A percentile compares a stretch with the other conserved stretches of the same genome.
phyloP scores from a whole-genome alignment of 2,797 vertebrate genomes.

The Falco peregrinus region DNA sequence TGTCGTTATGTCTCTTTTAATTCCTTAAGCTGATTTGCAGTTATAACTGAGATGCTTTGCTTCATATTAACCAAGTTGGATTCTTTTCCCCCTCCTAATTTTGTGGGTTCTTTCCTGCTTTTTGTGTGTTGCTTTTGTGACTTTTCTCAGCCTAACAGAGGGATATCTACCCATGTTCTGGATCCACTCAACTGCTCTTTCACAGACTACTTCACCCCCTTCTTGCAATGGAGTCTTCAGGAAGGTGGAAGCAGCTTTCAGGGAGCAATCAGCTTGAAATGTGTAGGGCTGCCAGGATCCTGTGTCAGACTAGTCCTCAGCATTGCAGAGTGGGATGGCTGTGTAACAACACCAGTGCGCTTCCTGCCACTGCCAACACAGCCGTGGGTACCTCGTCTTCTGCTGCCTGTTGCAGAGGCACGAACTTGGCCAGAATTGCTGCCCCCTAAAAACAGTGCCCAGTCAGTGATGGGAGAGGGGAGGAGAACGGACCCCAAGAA shows the following conservation, averaged over 20 bases:
- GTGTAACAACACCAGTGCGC: rapidly evolving
- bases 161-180: background rate
- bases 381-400: background rate
- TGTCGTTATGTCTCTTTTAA: background rate
- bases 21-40: background rate
- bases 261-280: background rate
- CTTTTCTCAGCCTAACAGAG: background rate
- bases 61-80: background rate
- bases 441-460: background rate
- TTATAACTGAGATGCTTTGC: background rate
- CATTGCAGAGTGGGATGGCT: background rate
- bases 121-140: background rate
- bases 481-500: background rate
- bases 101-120: background rate
- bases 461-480: background rate
- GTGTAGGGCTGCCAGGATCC: background rate
- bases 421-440: background rate
- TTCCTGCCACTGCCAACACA: background rate
- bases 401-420: background rate
- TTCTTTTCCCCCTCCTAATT: background rate
- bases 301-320: background rate
- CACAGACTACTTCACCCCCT: background rate
- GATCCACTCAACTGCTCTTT: background rate
- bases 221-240: background rate
- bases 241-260: background rate